Percentiles rank a stretch among this genome's conserved stretches.
These are phyloP conservation scores for Alligator mississippiensis DNA, from an alignment of 2,113 vertebrate species.

Conservation along the genomic window DNA sequence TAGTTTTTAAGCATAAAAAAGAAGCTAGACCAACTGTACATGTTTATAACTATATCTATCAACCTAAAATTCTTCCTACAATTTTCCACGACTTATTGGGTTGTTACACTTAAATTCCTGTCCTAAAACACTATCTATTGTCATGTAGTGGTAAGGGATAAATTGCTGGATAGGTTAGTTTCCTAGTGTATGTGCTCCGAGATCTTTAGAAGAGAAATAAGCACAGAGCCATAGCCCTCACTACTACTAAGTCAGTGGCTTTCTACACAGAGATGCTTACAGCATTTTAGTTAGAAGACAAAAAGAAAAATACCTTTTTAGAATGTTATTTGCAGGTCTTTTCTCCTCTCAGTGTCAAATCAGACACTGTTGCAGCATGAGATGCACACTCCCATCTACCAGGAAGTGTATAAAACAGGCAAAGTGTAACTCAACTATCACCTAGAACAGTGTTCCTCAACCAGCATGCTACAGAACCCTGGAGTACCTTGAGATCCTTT, in stretches of 20 bases:
- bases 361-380: background rate
- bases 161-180: background rate
- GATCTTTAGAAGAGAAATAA: background rate
- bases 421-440: background rate
- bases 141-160: background rate
- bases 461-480: too few species aligned
- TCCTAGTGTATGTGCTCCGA: background rate
- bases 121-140: background rate
- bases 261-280: background rate
- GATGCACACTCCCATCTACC: background rate
- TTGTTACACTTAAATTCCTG: background rate
- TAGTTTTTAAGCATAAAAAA: background rate
- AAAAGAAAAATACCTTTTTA: background rate
- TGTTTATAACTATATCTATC: background rate
- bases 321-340: background rate
- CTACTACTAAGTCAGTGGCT: background rate
- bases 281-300: background rate
- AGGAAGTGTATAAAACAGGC: background rate
- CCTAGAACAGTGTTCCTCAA: too few species aligned
- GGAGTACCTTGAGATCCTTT: too few species aligned
- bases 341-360: background rate
- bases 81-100: background rate
- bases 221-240: background rate
- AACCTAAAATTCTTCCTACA: background rate
- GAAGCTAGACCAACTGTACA: background rate